Evolutionary conservation across 2,888 invertebrate genomes (phyloP), one percentile per base, ranked within the genome.

Genomic region (Teleiodes luculella): DNA sequence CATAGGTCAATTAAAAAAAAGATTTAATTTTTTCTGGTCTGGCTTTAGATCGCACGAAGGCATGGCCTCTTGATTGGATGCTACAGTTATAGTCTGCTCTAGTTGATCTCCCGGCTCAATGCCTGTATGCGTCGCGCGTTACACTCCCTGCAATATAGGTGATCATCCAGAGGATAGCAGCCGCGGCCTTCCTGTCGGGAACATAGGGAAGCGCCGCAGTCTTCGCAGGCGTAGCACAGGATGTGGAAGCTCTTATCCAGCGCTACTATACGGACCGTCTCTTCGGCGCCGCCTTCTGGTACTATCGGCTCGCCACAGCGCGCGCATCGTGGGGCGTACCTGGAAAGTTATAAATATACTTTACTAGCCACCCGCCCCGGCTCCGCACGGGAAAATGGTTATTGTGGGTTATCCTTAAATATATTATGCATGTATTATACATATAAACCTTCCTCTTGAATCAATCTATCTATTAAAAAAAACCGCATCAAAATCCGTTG

Each of bases 221-320:
- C 98, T 93, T 97, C 97, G 74, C 97, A 98, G 66, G 96, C 95
- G 80, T 98, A 99, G 79, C 98, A 99, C 47, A 94, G 93, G 43
- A 98, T 95, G 82, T 99, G 99, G 84, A 98, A 99, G 79, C 97
- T 98, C 67, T 96, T 94, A 83, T 99, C 99, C 60, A 99, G 90
- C 0, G 99, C 99, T 1, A 99, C 98, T 1, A 99, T 98, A 31
- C 99, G 92, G 0, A 99, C 97, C 0, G 99, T 98, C 85, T 99
- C 99, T 62, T 98, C 98, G 64, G 97, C 94, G 0, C 98, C 99
- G 1, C 95, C 94, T 70, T 97, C 96, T 0, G 99, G 99, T 92
- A 98, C 97, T 47, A 99, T 99, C 0, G 99, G 99, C 65, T 95
- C 92, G 57, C 95, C 94, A 76, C 99, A 99, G 0, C 97, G 97